phyloP scores from a whole-genome alignment of 2,113 vertebrate genomes.

The Noctilio leporinus region DNA sequence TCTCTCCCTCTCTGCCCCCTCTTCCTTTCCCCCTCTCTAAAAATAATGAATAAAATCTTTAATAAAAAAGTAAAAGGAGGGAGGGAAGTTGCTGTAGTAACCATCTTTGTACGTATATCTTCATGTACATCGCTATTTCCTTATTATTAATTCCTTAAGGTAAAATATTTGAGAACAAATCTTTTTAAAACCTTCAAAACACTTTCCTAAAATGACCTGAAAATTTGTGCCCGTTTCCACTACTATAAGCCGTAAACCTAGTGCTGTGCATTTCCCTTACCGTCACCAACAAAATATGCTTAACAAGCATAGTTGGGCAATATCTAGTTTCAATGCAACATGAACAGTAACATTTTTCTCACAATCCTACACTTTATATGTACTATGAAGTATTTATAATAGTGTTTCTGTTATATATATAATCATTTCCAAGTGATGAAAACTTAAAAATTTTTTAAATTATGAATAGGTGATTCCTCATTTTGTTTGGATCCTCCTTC shows the following conservation, averaged over 20 bases:
- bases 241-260: not conserved
- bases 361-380: not conserved
- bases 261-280: not conserved
- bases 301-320: not conserved
- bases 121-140: not conserved
- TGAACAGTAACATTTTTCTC: not conserved
- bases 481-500: constrained; percentile 17
- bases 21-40: too few species aligned
- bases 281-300: not conserved
- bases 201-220: not conserved
- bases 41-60: too few species aligned
- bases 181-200: not conserved
- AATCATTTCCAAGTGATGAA: constrained; percentile 15
- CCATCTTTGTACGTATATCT: not conserved
- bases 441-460: too few species aligned
- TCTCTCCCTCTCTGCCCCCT: too few species aligned
- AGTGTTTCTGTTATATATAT: not conserved
- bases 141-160: constrained; percentile 23
- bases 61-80: not conserved
- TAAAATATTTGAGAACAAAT: constrained; percentile 17
- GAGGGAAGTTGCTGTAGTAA: not conserved
- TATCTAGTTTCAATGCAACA: not conserved
- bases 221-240: not conserved
- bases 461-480: not conserved
- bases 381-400: not conserved